Evolutionary conservation across 2,113 vertebrate species (phyloP).

Genomic region (Falco punctatus): DNA sequence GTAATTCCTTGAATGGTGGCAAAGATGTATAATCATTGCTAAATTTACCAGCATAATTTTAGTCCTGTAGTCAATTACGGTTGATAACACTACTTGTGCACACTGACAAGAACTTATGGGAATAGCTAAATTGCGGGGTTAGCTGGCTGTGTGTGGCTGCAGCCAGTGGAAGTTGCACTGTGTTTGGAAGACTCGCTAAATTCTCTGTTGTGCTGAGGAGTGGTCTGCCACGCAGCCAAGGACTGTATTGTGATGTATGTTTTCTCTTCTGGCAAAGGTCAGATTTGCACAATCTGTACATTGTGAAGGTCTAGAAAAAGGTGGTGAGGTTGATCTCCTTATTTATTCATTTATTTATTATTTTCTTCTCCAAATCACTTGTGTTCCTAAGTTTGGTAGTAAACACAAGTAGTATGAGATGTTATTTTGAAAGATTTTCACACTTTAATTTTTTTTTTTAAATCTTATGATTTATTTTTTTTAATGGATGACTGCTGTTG

Average conservation of each 20-base stretch:
- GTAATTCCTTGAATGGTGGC: constrained; percentile 16
- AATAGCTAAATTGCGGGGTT: background rate
- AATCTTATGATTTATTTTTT: background rate
- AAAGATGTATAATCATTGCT: constrained; percentile 43
- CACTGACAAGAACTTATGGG: background rate
- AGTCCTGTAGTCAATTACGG: constrained; percentile 7
- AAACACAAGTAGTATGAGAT: background rate
- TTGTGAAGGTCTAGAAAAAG: background rate
- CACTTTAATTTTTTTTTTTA: background rate
- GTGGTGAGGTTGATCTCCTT: background rate
- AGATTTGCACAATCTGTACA: background rate
- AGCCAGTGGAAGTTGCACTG: background rate
- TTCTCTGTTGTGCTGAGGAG: background rate
- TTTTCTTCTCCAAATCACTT: background rate
- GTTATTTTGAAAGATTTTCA: background rate
- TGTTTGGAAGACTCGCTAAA: background rate
- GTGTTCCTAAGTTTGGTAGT: background rate
- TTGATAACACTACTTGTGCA: background rate
- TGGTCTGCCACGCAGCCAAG: background rate
- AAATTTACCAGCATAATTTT: constrained; percentile 44
- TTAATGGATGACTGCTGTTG: background rate
- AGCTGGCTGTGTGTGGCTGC: background rate
- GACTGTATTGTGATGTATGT: background rate
- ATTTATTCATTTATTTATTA: background rate
- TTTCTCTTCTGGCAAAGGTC: background rate